These are phyloP conservation scores for Vidua macroura DNA, from an alignment of 2,113 vertebrate species.

Conservation along the genomic window DNA sequence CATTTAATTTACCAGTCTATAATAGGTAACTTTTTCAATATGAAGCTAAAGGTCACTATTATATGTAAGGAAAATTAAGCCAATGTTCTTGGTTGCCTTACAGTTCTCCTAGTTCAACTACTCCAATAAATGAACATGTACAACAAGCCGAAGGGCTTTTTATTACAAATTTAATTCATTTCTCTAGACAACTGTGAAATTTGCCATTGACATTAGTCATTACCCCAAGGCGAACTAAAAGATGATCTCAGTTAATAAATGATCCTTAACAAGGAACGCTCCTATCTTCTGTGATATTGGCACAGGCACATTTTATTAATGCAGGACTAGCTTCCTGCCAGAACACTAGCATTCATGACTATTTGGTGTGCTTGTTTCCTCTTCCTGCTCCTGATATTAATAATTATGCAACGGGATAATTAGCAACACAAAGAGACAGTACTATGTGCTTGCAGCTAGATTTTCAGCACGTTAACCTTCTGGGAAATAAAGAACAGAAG, in stretches of 20 bases:
- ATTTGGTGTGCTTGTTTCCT: slow-evolving; percentile 85
- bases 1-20: slow-evolving; percentile 82
- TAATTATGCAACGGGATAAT: slow-evolving; percentile 92
- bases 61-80: slow-evolving; percentile 87
- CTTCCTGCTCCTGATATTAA: slow-evolving; percentile 87
- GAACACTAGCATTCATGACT: slow-evolving; percentile 79
- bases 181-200: slow-evolving; percentile 99
- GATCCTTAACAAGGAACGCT: slow-evolving; percentile 94
- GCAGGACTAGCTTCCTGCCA: slow-evolving; percentile 81
- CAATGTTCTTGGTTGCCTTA: slow-evolving; percentile 85
- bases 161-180: slow-evolving; percentile 98
- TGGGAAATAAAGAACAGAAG: slow-evolving; percentile 85
- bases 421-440: slow-evolving; percentile 85
- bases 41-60: slow-evolving; percentile 94
- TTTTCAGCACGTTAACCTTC: slow-evolving; percentile 85
- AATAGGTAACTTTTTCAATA: slow-evolving; percentile 84
- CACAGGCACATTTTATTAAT: slow-evolving; percentile 90
- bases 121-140: slow-evolving; percentile 92
- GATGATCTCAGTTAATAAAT: slow-evolving; percentile 99
- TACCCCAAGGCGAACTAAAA: slow-evolving; percentile 96
- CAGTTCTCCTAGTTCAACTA: slow-evolving; percentile 91
- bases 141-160: slow-evolving; percentile 96
- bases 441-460: slow-evolving; percentile 81
- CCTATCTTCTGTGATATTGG: slow-evolving; percentile 86
- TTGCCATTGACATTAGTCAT: slow-evolving; percentile 99